phyloP scores from a whole-genome alignment of 2,888 invertebrate species.

The Chymomyza fuscimana region DNA sequence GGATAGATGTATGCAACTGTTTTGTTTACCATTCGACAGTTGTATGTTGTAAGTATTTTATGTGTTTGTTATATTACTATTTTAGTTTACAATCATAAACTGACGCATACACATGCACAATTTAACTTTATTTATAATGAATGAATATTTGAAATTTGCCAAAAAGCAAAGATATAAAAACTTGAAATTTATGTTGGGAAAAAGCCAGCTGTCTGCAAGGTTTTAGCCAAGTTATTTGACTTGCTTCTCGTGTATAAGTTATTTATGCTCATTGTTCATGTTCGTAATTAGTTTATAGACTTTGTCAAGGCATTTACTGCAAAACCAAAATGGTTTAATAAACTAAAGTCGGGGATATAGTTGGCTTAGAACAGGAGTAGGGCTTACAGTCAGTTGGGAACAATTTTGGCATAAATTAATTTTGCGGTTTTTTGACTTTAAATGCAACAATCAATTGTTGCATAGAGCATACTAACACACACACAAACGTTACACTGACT shows the following conservation, averaged over 20 bases:
- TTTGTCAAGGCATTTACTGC: constrained; percentile 17
- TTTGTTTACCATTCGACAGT: neutral
- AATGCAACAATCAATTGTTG: constrained; percentile 36
- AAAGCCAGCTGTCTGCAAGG: constrained; percentile 10
- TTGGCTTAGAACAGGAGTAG: constrained; percentile 5
- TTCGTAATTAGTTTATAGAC: constrained; percentile 48
- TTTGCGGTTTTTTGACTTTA: constrained; percentile 24
- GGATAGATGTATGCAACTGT: neutral
- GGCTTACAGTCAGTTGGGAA: neutral
- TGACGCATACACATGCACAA: constrained; percentile 26
- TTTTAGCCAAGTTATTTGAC: neutral
- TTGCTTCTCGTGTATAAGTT: neutral
- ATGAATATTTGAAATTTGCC: constrained; percentile 20
- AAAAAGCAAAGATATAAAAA: constrained; percentile 31
- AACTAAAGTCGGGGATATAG: constrained; percentile 22
- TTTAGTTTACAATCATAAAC: neutral
- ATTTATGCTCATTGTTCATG: constrained; percentile 14
- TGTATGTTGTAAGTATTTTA: neutral
- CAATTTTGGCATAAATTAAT: constrained; percentile 13
- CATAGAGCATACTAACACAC: constrained; percentile 29
- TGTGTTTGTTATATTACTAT: neutral
- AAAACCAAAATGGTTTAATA: constrained; percentile 7
- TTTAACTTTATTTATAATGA: constrained; percentile 40
- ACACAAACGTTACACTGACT: constrained; percentile 25
- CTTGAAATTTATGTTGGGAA: neutral